Evolutionary conservation across 1,140 invertebrate genomes (phyloP).

Genomic region (Leptoteleia sp.): DNA sequence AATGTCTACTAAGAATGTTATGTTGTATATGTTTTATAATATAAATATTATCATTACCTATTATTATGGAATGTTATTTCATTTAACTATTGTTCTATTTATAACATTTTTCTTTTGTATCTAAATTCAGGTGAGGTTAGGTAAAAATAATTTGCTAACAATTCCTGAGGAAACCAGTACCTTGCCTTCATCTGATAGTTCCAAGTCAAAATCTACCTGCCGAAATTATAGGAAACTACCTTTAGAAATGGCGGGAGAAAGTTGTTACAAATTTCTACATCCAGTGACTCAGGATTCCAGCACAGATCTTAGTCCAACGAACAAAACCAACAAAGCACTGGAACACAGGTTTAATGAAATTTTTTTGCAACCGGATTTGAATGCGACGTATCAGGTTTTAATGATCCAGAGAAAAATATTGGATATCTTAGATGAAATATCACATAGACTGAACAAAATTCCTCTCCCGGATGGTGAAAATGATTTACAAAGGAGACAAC

Average conservation of each 20-base stretch:
- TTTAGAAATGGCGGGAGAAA: constrained; percentile 64
- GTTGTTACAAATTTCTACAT: constrained; percentile 57
- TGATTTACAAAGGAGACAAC: constrained; percentile 74
- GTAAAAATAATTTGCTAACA: constrained; percentile 64
- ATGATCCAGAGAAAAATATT: constrained; percentile 74
- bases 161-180: constrained; percentile 64
- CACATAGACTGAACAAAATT: constrained; percentile 73
- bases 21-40: too few relatives aligned
- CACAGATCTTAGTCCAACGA: constrained; percentile 66
- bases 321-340: constrained; percentile 11
- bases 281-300: constrained; percentile 67
- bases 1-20: too few relatives aligned
- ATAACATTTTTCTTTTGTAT: too few relatives aligned
- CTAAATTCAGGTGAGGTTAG: constrained; percentile 22
- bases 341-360: constrained; percentile 27
- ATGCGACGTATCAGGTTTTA: constrained; percentile 72
- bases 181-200: constrained; percentile 26
- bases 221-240: constrained; percentile 59
- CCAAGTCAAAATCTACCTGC: constrained; percentile 38
- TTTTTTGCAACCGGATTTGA: constrained; percentile 68
- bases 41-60: too few relatives aligned
- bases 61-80: too few relatives aligned
- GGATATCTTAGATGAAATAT: constrained; percentile 75
- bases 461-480: constrained; percentile 77
- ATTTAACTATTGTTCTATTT: too few relatives aligned